Evolutionary conservation across 2,888 invertebrate species (phyloP), one percentile per base, ranked within the genome.

Genomic region (Onthophagus sagittarius): DNA sequence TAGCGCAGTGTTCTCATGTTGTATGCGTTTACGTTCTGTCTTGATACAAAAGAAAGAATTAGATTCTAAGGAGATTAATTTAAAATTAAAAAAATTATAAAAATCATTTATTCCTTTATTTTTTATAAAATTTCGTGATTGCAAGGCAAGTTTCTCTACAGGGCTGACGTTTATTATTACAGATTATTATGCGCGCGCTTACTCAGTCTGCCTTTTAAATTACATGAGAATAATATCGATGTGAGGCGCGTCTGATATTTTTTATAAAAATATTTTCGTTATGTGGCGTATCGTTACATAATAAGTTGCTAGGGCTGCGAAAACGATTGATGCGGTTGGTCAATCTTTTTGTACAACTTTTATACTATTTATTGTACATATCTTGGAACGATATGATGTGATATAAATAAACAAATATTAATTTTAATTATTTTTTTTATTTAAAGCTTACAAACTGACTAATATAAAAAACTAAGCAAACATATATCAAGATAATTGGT

Each of bases 321-420:
- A 14, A 33, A 63, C 39, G 15, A 23, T 71, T 64, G 63, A 63
- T 63, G 65, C 63, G 64, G 65, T 15, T 72, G 64, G 72, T 72
- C 64, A 65, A 64, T 65, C 32, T 76, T 77, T 77, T 77, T 76
- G 77, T 78, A 78, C 79, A 78, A 78, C 74, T 77, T 78, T 78
- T 76, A 74, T 73, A 78, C 75, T 77, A 76, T 75, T 76, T 77
- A 71, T 78, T 79, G 79, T 79, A 78, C 78, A 77, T 77, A 75
- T 78, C 77, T 76, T 77, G 78, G 75, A 74, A 75, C 76, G 76
- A 62, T 71, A 74, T 71, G 69, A 73, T 73, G 72, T 72, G 72
- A 72, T 72, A 72, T 15, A 39, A 72, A 72, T 72, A 72, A 72
- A 72, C 31, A 15, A 13, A 64, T 64, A 64, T 39, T 15, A 63